Conservation (phyloP, 2,888 invertebrate species). For the Mylabris sibirica region DNA sequence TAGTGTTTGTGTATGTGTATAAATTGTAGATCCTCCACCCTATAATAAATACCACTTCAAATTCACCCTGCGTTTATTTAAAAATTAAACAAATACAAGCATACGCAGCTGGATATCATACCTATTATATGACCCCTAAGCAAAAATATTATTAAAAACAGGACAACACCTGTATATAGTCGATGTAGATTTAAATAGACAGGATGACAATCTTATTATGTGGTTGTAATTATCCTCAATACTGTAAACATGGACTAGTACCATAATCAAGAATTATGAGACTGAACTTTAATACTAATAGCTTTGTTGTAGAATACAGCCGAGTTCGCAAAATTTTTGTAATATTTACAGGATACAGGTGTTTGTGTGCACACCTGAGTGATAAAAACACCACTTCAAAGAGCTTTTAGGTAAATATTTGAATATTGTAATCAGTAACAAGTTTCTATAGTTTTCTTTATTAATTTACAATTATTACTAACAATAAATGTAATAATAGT, state of each 20-base stretch:
- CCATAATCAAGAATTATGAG: not conserved
- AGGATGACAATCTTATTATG: constrained; percentile 4
- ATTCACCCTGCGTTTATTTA: constrained; percentile 51
- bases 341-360: constrained; percentile 29
- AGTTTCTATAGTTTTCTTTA: not conserved
- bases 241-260: too few species aligned
- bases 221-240: not conserved
- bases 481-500: not conserved
- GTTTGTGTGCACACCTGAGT: constrained; percentile 33
- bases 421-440: not conserved
- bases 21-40: constrained; percentile 38
- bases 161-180: constrained; percentile 26
- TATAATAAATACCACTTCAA: constrained; percentile 51
- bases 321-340: not conserved
- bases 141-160: constrained; percentile 49
- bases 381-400: constrained; percentile 22
- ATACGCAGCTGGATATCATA: constrained; percentile 56
- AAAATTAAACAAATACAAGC: constrained; percentile 54
- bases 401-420: not conserved
- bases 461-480: not conserved
- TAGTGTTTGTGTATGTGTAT: constrained; percentile 15
- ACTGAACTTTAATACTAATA: not conserved
- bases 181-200: not conserved
- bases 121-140: constrained; percentile 46
- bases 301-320: not conserved